These are phyloP conservation scores for Buphagus erythrorhynchus DNA, from an alignment of 2,797 vertebrate genomes.

Conservation along the genomic window DNA sequence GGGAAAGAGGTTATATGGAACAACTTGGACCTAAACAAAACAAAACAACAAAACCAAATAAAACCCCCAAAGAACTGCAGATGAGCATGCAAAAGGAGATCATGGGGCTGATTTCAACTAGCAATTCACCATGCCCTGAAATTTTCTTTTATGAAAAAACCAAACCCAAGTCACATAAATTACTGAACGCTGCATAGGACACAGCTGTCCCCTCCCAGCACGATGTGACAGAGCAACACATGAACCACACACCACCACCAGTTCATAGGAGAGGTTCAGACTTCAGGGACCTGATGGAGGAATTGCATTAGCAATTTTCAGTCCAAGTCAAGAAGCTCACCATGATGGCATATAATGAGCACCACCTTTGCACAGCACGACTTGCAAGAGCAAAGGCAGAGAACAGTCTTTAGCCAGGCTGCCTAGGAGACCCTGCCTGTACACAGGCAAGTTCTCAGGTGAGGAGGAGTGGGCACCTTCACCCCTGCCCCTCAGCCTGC, in stretches of 20 bases:
- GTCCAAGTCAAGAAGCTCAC: background rate
- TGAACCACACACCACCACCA: rapidly evolving
- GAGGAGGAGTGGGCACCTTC: background rate
- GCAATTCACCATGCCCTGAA: background rate
- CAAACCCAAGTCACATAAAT: background rate
- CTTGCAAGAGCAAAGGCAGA: background rate
- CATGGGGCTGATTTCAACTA: background rate
- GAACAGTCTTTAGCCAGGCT: background rate
- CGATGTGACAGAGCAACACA: background rate
- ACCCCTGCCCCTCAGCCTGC: background rate
- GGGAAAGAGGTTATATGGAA: background rate
- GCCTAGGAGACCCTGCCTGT: background rate
- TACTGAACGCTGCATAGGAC: rapidly evolving
- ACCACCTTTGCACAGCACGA: background rate
- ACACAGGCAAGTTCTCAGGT: background rate
- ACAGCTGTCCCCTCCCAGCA: background rate
- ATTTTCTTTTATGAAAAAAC: background rate
- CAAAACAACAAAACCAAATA: background rate
- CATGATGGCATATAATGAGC: rapidly evolving
- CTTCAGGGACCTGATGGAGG: background rate
- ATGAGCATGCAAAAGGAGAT: rapidly evolving
- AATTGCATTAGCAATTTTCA: background rate
- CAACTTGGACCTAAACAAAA: background rate
- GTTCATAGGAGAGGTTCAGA: background rate
- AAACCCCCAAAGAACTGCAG: background rate